Percentiles rank a stretch among this genome's conserved stretches.
phyloP scores from a whole-genome alignment of 2,888 invertebrate species.

The Oligia fasciuncula region DNA sequence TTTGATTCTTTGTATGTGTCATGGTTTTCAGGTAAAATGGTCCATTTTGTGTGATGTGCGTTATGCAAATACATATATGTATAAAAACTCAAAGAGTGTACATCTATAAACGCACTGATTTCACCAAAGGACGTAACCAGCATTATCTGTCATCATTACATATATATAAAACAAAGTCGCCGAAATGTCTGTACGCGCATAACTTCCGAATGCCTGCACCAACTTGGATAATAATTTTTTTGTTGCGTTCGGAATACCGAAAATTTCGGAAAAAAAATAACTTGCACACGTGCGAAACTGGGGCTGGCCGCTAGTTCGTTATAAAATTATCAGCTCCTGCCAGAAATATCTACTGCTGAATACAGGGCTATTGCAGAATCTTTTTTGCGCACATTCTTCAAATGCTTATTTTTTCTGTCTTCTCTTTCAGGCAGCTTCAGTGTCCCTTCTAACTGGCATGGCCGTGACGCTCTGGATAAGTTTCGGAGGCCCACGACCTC shows the following conservation, averaged over 20 bases:
- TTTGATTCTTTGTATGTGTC: not conserved
- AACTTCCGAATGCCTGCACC: no score
- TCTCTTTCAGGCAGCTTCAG: slow-evolving; percentile 91
- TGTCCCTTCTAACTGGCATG: slow-evolving; percentile 92
- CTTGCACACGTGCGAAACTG: no score
- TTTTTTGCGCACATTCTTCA: not conserved
- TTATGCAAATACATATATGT: not conserved
- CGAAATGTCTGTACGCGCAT: no score
- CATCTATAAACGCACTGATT: not conserved
- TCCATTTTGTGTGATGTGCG: not conserved
- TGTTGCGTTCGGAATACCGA: no score
- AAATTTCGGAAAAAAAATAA: no score
- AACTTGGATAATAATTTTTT: no score
- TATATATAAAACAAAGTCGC: no score
- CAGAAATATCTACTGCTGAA: not conserved
- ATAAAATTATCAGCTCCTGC: not conserved
- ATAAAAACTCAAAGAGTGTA: not conserved
- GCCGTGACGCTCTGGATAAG: slow-evolving; percentile 94
- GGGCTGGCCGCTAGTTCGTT: no score
- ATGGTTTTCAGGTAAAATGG: not conserved
- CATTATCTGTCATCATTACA: not conserved
- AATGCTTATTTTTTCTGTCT: not conserved
- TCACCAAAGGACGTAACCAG: not conserved
- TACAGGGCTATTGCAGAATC: not conserved
- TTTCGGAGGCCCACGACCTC: slow-evolving; percentile 94